Conservation (phyloP, 1,140 invertebrate species). For the Hypothenemus hampei region DNA sequence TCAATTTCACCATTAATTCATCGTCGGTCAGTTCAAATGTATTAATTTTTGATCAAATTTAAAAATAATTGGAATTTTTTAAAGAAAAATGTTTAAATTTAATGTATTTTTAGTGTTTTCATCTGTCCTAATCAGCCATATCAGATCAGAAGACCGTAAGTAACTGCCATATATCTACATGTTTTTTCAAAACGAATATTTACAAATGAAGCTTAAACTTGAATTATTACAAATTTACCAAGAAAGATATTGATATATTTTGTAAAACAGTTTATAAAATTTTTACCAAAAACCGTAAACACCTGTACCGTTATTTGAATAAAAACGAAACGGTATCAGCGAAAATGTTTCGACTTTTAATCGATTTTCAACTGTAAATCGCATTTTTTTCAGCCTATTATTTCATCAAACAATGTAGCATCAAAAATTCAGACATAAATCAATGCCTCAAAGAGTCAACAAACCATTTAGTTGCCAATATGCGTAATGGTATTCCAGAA, state of each 20-base stretch:
- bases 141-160: slow-evolving; percentile 21
- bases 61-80: not conserved
- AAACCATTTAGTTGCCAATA: slow-evolving; percentile 63
- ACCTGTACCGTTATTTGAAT: no score
- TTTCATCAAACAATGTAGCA: slow-evolving; percentile 65
- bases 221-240: not conserved
- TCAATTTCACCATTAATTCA: slow-evolving; percentile 14
- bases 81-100: not conserved
- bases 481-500: slow-evolving; percentile 62
- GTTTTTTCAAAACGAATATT: not conserved
- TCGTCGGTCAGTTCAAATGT: not conserved
- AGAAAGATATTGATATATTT: not conserved
- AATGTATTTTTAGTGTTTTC: not conserved
- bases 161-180: not conserved
- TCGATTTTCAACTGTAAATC: not conserved
- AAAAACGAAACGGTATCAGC: not conserved
- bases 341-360: not conserved
- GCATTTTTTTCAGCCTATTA: slow-evolving; percentile 38
- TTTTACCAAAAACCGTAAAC: no score
- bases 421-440: slow-evolving; percentile 63
- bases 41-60: not conserved
- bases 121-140: not conserved
- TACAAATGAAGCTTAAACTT: not conserved
- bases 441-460: slow-evolving; percentile 65
- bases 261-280: no score